Evolutionary conservation across 2,797 vertebrate genomes (phyloP), one percentile per base, ranked within the genome.

Genomic region (Acrossocheilus wenchowensis): DNA sequence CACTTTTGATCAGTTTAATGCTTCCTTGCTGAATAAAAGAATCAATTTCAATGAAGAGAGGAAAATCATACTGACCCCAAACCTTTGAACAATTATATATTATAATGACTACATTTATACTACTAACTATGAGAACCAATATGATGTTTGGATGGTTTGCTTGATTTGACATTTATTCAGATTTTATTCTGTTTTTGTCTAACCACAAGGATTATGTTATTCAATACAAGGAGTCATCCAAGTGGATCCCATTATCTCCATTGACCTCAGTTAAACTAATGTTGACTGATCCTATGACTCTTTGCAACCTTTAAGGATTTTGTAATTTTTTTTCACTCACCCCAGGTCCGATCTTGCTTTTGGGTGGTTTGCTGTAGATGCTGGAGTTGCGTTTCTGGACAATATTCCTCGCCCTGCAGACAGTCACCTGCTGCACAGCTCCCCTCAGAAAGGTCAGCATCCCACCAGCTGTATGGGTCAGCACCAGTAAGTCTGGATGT

Each of bases 311-410:
- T 36, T 43, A 39, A 74, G 17, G 78, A 74, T 52, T 75, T 34
- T 36, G 15, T 41, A 30, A 52, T 30, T 45, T 57, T 77, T 82
- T 77, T 82, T 78, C 9, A 96, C 96, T 97, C 90, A 97, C 96
- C 91, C 87, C 84, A 0, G 94, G 90, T 90, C 96, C 95, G 1
- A 96, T 95, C 74, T 92, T 95, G 87, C 92, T 89, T 78, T 93
- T 90, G 0, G 96, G 93, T 0, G 96, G 95, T 86, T 95, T 96
- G 91, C 95, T 95, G 91, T 94, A 94, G 81, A 96, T 93, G 30
- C 48, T 92, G 87, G 87, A 91, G 68, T 80, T 93, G 5, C 83
- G 86, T 21, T 91, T 87, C 75, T 78, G 91, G 83, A 93, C 21
- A 57, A 92, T n/a, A 57, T 62, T 30, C 71, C 85, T 87, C 19